Evolutionary conservation across 2,888 invertebrate species (phyloP), one percentile per base, ranked within the genome.

Genomic region (Drosophila ochracea): DNA sequence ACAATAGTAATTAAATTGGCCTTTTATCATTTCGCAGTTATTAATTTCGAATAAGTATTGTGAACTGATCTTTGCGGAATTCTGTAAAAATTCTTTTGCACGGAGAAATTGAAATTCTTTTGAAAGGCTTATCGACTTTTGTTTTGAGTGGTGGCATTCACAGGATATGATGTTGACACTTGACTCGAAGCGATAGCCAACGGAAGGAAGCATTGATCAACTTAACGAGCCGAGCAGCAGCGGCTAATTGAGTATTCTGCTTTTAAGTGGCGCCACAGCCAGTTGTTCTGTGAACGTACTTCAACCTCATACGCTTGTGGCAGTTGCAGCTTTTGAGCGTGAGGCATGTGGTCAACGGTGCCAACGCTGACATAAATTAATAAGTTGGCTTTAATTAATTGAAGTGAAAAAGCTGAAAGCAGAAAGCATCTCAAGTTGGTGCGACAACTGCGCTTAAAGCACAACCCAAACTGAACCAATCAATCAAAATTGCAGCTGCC

Each of bases 191-290:
- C 84, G 77, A 74, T 80, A 74, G 81, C 76, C 80, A 33, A 33
- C 53, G 35, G 62, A 60, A n/a, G 62, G 57, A 33, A 30, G 68
- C 82, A 83, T 83, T 88, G 85, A 88, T 88, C 82, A 86, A 85
- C 74, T 83, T 86, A 86, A 86, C 85, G 82, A 85, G 80, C 71
- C 69, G 71, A 62, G 49, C 49, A 58, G 53, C 47, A 30, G 25
- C 73, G 55, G 80, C 73, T 83, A 79, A 86, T 86, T 86, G 85
- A 86, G 85, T 85, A 88, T 88, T 83, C 85, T 80, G 75, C 83
- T 72, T 68, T 88, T 83, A 88, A 88, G 88, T 78, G 85, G 83
- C 71, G 58, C 72, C 28, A 54, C 52, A 33, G 68, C 39, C 71
- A 78, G 74, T 68, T 74, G 58, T 49, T 41, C 73, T 68, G 77